Percentiles rank a stretch among this genome's conserved stretches.
phyloP scores from a whole-genome alignment of 1,140 invertebrate genomes.

The Platyscapa corneri region DNA sequence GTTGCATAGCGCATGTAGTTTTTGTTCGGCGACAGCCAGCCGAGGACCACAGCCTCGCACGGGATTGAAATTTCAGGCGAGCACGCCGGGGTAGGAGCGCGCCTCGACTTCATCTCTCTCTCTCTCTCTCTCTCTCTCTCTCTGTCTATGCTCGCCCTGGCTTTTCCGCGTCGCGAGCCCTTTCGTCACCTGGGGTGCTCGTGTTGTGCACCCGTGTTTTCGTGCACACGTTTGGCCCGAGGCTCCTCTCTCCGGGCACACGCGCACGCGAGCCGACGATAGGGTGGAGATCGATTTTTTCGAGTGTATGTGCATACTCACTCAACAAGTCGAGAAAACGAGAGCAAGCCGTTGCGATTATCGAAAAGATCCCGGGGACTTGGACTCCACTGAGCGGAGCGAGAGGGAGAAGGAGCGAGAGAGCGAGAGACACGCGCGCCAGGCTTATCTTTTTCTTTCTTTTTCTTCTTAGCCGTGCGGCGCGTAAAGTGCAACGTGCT shows the following conservation, averaged over 20 bases:
- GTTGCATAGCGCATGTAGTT: neutral
- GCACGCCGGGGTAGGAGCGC: neutral
- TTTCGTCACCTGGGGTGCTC: no score
- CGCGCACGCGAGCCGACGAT: no score
- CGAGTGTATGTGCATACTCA: neutral
- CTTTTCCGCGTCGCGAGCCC: neutral
- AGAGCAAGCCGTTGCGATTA: slow-evolving; percentile 12
- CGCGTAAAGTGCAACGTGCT: neutral
- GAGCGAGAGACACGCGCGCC: neutral
- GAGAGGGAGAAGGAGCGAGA: no score
- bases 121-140: no score
- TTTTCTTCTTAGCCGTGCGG: neutral
- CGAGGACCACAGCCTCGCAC: no score
- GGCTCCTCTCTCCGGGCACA: no score
- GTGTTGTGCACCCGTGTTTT: no score
- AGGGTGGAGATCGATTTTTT: neutral
- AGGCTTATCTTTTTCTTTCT: slow-evolving; percentile 15
- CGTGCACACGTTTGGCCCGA: neutral
- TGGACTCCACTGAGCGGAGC: no score
- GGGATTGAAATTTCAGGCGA: neutral
- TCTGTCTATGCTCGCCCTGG: no score
- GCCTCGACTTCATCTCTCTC: no score
- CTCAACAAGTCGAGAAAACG: slow-evolving; percentile 30
- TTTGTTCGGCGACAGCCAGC: no score
- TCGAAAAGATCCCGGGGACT: neutral